Percentiles rank a stretch among this genome's conserved stretches.
phyloP scores from a whole-genome alignment of 2,888 invertebrate species.

The Meiosimyza platycephala region DNA sequence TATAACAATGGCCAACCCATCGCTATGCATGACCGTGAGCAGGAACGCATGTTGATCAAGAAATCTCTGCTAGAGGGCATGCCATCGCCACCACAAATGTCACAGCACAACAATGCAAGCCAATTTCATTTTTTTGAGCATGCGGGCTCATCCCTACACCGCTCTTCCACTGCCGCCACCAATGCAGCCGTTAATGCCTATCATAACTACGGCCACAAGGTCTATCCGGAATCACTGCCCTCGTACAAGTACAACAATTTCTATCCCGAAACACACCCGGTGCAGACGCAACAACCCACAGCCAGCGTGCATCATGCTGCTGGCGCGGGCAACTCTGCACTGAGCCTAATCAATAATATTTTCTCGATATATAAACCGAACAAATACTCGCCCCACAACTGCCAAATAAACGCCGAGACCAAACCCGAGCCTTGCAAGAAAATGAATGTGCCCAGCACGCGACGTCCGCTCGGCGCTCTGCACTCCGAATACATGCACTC shows the following conservation, averaged over 20 bases:
- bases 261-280: slow-evolving; percentile 61
- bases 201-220: slow-evolving; percentile 59
- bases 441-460: slow-evolving; percentile 67
- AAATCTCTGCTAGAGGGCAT: slow-evolving; percentile 65
- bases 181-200: slow-evolving; percentile 33
- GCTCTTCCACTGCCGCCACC: slow-evolving; percentile 41
- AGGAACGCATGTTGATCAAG: slow-evolving; percentile 65
- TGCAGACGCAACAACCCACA: slow-evolving; percentile 60
- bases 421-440: slow-evolving; percentile 67
- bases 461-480: slow-evolving; percentile 62
- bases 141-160: slow-evolving; percentile 59
- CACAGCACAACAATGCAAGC: slow-evolving; percentile 45
- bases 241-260: slow-evolving; percentile 67
- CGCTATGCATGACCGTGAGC: slow-evolving; percentile 64
- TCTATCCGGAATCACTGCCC: slow-evolving; percentile 63
- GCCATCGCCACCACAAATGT: slow-evolving; percentile 64
- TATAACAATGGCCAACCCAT: slow-evolving; percentile 66
- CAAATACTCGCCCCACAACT: slow-evolving; percentile 67
- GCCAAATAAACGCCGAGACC: slow-evolving; percentile 63
- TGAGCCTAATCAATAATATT: slow-evolving; percentile 67
- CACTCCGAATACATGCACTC: slow-evolving; percentile 65
- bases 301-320: slow-evolving; percentile 57
- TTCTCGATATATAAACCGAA: slow-evolving; percentile 68
- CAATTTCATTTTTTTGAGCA: slow-evolving; percentile 64
- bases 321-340: slow-evolving; percentile 63